Base-by-base conservation (phyloP, 2,113 vertebrate genomes). In the Lasiurus borealis region DNA sequence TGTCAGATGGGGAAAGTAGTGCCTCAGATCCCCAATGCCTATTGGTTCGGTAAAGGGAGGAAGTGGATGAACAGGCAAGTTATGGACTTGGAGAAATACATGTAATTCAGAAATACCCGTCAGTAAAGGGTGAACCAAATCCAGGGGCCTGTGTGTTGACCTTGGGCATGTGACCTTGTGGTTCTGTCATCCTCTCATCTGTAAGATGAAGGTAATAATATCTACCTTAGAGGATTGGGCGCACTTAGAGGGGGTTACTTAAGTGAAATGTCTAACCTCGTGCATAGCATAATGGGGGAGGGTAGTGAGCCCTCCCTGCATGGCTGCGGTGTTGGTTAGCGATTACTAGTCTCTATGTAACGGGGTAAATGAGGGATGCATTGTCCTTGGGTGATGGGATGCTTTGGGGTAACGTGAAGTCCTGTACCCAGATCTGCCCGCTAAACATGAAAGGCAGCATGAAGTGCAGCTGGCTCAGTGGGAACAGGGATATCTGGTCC, bases 381-480 rank as follows among this genome's bases (percentile, higher is more conserved):
- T 25, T 5, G 4, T 59, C 29, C 1, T 1, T 68, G 50, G 48
- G 36, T 9, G 12, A 6, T 19, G 68, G 44, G 36, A 14, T 48
- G 21, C 69, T 82, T 71, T 59, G 27, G 29, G 46, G 19, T 80
- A 25, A 64, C 57, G 0, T 19, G 3, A 72, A 64, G 23, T 40
- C 13, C 52, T 81, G 8, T 62, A n/a, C 78, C 2, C 1, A 34
- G 66, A 34, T 40, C 40, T 46, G 8, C 14, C 66, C n/a, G 52
- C 83, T 66, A 34, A 75, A 2, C 3, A 86, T 36, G 48, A 4
- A 12, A 72, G 23, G 19, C 40, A 31, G 14, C 2, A 4, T 83
- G 75, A 69, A 76, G 36, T 80, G 8, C 64, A 21, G 13, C 68
- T 95, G 91, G 71, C 62, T 94, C 86, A 57, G 29, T 91, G 27